These are phyloP conservation scores for Agraylea sexmaculata DNA, from an alignment of 1,140 invertebrate species.

Conservation along the genomic window DNA sequence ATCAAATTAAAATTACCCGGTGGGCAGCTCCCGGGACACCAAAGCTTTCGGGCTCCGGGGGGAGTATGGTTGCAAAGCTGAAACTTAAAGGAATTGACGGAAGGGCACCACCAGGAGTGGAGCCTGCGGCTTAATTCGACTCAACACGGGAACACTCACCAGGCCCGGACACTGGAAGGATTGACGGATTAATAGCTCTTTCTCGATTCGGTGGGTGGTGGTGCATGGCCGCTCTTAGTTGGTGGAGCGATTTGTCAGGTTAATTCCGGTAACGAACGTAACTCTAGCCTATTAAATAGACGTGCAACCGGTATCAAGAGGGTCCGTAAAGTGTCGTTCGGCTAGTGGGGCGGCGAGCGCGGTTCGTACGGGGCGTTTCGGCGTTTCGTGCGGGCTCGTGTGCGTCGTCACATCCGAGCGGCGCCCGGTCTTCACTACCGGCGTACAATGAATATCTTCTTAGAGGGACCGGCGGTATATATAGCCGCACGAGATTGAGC, in stretches of 20 bases:
- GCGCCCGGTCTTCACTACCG: too few species aligned
- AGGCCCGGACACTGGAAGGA: too few species aligned
- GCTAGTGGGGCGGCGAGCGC: constrained; percentile 25
- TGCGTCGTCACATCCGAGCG: too few species aligned
- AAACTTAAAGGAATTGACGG: constrained; percentile 86
- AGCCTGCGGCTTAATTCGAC: constrained; percentile 87
- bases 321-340: too few species aligned
- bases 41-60: constrained; percentile 75
- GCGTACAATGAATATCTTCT: constrained; percentile 49
- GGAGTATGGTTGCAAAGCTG: constrained; percentile 85
- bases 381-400: too few species aligned
- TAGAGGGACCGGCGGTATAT: constrained; percentile 52
- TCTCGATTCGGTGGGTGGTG: constrained; percentile 67
- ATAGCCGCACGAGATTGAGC: constrained; percentile 64
- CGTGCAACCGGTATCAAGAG: constrained; percentile 28
- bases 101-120: constrained; percentile 79
- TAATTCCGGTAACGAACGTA: constrained; percentile 82
- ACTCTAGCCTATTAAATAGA: constrained; percentile 61
- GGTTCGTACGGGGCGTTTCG: constrained; percentile 19
- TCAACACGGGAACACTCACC: constrained; percentile 58
- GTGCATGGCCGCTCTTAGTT: constrained; percentile 85
- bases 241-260: constrained; percentile 82
- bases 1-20: constrained; percentile 45
- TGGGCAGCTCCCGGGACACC: constrained; percentile 52
- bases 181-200: too few species aligned